Evolutionary conservation across 2,888 invertebrate species (phyloP), one percentile per base, ranked within the genome.

Genomic region (Cantharis flavilabris): DNA sequence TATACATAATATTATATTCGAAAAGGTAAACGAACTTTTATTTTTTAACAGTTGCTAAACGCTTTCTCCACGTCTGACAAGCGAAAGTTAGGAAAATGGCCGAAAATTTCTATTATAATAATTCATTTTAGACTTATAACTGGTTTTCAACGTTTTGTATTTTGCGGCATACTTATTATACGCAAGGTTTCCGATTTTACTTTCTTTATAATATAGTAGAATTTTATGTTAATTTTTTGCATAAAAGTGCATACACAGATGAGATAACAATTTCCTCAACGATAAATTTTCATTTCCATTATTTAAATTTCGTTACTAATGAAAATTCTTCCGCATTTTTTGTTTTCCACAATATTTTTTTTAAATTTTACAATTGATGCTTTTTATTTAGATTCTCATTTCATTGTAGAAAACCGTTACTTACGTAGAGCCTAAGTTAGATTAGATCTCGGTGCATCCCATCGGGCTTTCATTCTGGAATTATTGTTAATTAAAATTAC

Each of bases 21-120:
- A 67, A 23, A 26, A 75, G 49, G 74, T 70, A 70, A 28, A 70
- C 28, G 69, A 69, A 69, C 73, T 73, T 71, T 75, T 77, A 72
- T 69, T 72, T 71, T 69, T 49, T 70, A 67, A 77, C 74, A 75
- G 69, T 72, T 71, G 71, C 62, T 70, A 77, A 77, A 77, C 78
- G 72, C 79, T 79, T 79, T 79, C 79, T 79, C 79, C 76, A 70
- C 75, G 75, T 74, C 74, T 74, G 76, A 71, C 69, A 75, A 79
- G 79, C 79, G 79, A 79, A 79, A 79, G 79, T 79, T 72, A 70
- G 69, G 76, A 79, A 79, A 79, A 79, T 79, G 26, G 64, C 70
- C 72, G 70, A 79, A 78, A 78, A 76, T 79, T 79, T 79, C 78
- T 76, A 73, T 69, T 62, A 73, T 72, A 73, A 76, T 72, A 72